Evolutionary conservation across 2,888 invertebrate genomes (phyloP).

Genomic region (Cataglyphis rosenhaueri): DNA sequence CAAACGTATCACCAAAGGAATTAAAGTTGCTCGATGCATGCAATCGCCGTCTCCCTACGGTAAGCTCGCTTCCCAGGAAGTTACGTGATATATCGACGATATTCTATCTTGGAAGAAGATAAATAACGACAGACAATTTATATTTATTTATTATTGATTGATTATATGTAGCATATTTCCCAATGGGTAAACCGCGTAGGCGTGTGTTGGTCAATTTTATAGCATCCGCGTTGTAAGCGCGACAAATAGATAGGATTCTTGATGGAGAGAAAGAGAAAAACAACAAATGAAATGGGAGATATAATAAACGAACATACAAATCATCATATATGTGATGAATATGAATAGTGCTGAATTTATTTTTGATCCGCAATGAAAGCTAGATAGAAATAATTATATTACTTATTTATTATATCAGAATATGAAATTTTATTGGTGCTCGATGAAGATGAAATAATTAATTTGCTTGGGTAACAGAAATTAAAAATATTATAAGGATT

Average conservation of each 20-base stretch:
- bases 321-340: neutral
- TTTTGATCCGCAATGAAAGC: neutral
- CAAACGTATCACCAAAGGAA: slow-evolving; percentile 86
- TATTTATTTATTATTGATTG: neutral
- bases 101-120: no score
- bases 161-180: neutral
- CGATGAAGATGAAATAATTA: neutral
- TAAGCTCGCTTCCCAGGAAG: slow-evolving; percentile 82
- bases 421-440: neutral
- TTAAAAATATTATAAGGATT: neutral
- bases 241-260: neutral
- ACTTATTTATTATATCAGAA: neutral
- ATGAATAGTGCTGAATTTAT: neutral
- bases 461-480: neutral
- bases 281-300: neutral
- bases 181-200: neutral
- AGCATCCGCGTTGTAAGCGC: neutral
- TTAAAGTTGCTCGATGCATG: slow-evolving; percentile 88
- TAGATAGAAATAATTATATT: neutral
- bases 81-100: neutral
- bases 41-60: slow-evolving; percentile 87
- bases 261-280: neutral
- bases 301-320: neutral
- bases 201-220: neutral
- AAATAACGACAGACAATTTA: neutral